phyloP scores from a whole-genome alignment of 2,797 vertebrate genomes.

The Paguma larvata region DNA sequence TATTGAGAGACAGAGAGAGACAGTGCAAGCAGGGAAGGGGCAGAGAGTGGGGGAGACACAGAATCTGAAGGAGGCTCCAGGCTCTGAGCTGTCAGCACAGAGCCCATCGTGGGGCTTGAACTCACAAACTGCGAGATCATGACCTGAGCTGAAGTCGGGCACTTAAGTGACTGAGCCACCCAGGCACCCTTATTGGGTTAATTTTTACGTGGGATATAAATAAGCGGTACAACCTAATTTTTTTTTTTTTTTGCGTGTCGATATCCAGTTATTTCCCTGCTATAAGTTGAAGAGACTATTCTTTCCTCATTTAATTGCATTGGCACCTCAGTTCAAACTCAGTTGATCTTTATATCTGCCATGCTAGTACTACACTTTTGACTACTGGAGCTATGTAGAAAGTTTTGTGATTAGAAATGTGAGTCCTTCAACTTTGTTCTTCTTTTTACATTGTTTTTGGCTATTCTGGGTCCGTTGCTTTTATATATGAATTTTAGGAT shows the following conservation, averaged over 20 bases:
- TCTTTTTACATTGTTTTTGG: background rate
- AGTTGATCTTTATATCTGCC: background rate
- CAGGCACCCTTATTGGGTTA: background rate
- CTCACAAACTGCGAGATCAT: background rate
- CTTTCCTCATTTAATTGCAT: background rate
- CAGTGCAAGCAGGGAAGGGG: too few species aligned
- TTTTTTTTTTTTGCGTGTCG: background rate
- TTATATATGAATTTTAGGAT: conserved; percentile 25
- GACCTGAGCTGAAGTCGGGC: background rate
- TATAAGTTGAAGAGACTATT: background rate
- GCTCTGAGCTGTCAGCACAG: too few species aligned
- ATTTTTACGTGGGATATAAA: conserved; percentile 24
- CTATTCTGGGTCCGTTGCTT: background rate
- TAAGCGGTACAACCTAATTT: background rate
- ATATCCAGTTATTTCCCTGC: background rate
- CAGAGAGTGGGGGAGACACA: too few species aligned
- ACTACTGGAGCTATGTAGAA: background rate
- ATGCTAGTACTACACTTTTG: background rate
- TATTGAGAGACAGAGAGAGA: too few species aligned
- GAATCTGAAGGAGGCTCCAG: too few species aligned
- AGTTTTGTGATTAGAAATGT: conserved; percentile 12
- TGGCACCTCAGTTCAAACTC: background rate
- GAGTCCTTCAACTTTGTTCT: background rate
- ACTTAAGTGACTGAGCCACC: too few species aligned
- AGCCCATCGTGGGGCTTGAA: background rate